Percentiles rank a stretch among this genome's conserved stretches.
Evolutionary conservation across 2,888 invertebrate genomes (phyloP).

Genomic region (Apoda limacodes): DNA sequence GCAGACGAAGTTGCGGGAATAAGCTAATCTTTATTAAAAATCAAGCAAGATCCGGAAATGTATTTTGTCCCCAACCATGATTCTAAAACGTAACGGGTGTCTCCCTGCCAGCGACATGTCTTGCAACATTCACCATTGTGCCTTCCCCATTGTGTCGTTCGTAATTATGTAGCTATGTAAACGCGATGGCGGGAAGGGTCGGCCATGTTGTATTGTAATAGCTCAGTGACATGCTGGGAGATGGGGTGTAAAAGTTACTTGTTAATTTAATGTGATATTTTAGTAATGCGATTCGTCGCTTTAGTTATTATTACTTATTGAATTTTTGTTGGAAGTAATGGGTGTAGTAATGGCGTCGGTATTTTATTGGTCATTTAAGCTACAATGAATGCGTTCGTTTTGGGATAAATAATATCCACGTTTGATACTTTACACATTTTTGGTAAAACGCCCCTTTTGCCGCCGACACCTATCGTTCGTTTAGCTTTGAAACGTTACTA

Average conservation of each 20-base stretch:
- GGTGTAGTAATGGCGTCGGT: no score
- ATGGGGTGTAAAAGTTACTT: conserved; percentile 35
- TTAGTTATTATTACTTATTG: conserved; percentile 2
- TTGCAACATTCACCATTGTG: conserved; percentile 15
- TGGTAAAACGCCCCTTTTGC: no score
- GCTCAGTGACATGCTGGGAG: conserved; percentile 3
- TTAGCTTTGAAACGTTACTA: no score
- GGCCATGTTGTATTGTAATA: conserved; percentile 20
- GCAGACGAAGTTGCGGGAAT: no score
- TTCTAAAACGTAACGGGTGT: not conserved
- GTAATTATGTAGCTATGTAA: conserved; percentile 26
- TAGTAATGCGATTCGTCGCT: conserved; percentile 33
- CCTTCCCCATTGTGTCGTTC: conserved; percentile 19
- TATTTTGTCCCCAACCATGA: not conserved
- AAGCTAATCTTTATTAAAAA: no score
- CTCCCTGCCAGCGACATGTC: not conserved
- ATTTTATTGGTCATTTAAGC: no score
- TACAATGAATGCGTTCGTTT: no score
- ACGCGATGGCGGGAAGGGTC: conserved; percentile 19
- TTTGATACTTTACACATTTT: no score
- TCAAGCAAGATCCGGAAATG: not conserved
- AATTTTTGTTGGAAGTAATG: conserved; percentile 13
- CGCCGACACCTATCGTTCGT: no score
- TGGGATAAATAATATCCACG: no score
- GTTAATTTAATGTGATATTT: conserved; percentile 34